Percentiles rank a stretch among this genome's conserved stretches.
Conservation (phyloP, 2,797 vertebrate species). For the Sylvia borin region DNA sequence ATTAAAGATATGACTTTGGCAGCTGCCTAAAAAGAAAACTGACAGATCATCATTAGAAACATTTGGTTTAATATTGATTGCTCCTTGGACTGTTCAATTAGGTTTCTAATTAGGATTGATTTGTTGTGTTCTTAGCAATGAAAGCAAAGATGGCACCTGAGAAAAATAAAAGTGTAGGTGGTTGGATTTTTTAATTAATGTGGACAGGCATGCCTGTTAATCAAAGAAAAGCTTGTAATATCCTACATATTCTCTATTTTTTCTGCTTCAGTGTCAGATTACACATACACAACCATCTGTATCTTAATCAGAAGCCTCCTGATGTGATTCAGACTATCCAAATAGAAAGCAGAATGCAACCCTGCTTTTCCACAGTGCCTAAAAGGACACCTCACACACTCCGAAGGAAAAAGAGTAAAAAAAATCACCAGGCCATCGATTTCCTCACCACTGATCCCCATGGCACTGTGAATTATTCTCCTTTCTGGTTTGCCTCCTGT, state of each 20-base stretch:
- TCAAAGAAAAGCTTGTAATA: neutral
- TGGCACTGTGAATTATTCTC: neutral
- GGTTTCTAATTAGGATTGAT: slow-evolving; percentile 2
- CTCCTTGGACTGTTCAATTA: neutral
- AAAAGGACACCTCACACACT: neutral
- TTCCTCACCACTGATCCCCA: neutral
- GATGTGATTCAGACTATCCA: neutral
- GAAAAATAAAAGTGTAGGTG: neutral
- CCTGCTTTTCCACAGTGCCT: neutral
- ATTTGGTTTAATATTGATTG: slow-evolving; percentile 30
- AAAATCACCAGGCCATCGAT: neutral
- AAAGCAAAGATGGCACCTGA: neutral
- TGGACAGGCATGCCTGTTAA: neutral
- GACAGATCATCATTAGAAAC: neutral
- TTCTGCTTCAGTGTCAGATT: neutral
- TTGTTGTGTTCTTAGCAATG: neutral
- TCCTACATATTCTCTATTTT: neutral
- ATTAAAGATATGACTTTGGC: neutral
- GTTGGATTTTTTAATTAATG: neutral
- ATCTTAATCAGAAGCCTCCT: neutral
- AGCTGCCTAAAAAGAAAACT: neutral
- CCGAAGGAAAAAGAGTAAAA: neutral
- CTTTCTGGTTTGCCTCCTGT: neutral
- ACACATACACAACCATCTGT: neutral
- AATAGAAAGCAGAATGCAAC: neutral